Evolutionary conservation across 2,113 vertebrate genomes (phyloP).

Genomic region (Pterocles gutturalis): DNA sequence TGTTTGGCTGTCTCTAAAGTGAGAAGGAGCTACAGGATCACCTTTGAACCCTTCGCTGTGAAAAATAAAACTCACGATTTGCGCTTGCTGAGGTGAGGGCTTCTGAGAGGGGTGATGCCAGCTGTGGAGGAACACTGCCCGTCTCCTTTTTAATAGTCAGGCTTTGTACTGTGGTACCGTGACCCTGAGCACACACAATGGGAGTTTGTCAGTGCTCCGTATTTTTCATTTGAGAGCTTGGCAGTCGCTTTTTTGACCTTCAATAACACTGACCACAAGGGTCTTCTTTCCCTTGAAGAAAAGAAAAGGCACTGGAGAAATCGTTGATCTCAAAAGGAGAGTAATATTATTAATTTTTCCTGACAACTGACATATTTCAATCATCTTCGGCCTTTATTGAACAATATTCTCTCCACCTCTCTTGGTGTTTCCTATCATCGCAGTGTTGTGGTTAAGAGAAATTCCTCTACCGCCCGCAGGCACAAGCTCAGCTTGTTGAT

Average conservation of each 20-base stretch:
- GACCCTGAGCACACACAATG: not conserved
- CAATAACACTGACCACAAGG: not conserved
- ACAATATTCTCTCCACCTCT: not conserved
- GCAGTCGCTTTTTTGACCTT: not conserved
- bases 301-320: not conserved
- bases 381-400: not conserved
- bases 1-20: not conserved
- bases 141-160: not conserved
- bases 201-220: not conserved
- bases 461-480: not conserved
- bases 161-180: not conserved
- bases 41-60: not conserved
- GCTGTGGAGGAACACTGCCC: not conserved
- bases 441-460: accelerated
- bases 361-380: not conserved
- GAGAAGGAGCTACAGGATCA: not conserved
- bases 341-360: not conserved
- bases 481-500: not conserved
- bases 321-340: not conserved
- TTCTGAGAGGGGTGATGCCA: not conserved
- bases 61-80: not conserved
- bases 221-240: not conserved
- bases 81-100: not conserved
- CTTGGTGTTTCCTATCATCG: not conserved
- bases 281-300: not conserved